Evolutionary conservation across 2,797 vertebrate species (phyloP).

Genomic region (Channa striata): DNA sequence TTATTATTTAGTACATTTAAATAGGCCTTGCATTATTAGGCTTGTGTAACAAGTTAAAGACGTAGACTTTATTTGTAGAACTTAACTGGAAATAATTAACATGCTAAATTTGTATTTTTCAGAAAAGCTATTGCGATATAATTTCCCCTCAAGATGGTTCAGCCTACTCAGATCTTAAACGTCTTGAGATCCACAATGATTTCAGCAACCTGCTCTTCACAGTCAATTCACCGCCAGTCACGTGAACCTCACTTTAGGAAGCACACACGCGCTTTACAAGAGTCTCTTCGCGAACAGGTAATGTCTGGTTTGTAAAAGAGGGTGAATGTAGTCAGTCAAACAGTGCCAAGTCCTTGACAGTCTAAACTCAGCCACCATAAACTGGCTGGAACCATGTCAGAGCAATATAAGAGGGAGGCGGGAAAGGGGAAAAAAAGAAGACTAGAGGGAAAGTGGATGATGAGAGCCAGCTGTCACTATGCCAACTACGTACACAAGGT

Average conservation of each 20-base stretch:
- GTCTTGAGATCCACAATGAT: no score
- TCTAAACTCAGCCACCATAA: slow-evolving; percentile 73
- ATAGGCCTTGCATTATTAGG: not conserved
- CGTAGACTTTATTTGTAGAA: not conserved
- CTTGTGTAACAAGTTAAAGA: not conserved
- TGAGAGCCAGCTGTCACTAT: slow-evolving; percentile 41
- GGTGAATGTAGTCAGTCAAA: slow-evolving; percentile 49
- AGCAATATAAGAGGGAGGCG: slow-evolving; percentile 42
- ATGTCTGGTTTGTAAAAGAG: slow-evolving; percentile 63
- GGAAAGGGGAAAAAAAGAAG: not conserved
- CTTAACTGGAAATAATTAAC: not conserved
- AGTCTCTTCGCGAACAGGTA: slow-evolving; percentile 64
- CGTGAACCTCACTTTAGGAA: slow-evolving; percentile 18
- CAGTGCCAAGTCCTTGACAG: slow-evolving; percentile 65
- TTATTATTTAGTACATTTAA: not conserved
- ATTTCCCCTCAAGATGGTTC: no score
- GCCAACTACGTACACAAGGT: slow-evolving; percentile 43
- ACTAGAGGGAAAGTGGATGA: slow-evolving; percentile 30
- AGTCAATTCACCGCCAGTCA: slow-evolving; percentile 38
- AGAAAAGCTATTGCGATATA: no score
- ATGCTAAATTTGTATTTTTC: not conserved
- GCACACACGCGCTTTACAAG: slow-evolving; percentile 20
- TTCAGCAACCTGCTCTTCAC: slow-evolving; percentile 8
- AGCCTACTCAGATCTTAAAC: not conserved
- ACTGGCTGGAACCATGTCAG: slow-evolving; percentile 76